Conservation (phyloP, 1,140 invertebrate genomes). For the Drosophila varians region DNA sequence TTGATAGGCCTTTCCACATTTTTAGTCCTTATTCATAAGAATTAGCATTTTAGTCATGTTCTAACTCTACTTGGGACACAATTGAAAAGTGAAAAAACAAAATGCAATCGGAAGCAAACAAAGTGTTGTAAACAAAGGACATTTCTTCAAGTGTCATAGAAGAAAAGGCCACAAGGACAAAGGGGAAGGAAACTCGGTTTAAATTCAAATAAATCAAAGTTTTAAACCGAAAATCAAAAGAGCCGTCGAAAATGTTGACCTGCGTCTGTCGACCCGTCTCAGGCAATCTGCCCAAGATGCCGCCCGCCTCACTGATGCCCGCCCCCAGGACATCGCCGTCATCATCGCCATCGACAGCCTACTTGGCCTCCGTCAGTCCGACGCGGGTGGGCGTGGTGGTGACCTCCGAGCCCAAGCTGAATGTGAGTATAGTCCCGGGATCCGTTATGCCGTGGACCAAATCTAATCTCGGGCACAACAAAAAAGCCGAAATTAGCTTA, state of each 20-base stretch:
- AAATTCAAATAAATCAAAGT: constrained; percentile 48
- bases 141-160: constrained; percentile 11
- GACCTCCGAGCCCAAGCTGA: constrained; percentile 78
- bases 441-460: constrained; percentile 27
- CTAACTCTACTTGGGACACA: too few species aligned
- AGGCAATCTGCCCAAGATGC: constrained; percentile 82
- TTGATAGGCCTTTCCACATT: too few species aligned
- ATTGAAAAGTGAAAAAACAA: too few species aligned
- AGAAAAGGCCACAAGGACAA: constrained; percentile 7
- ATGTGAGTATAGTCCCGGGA: constrained; percentile 65
- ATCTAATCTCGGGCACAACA: constrained; percentile 44
- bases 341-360: constrained; percentile 26
- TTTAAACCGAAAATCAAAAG: constrained; percentile 33
- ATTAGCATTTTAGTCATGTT: too few species aligned
- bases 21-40: not conserved
- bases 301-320: constrained; percentile 70
- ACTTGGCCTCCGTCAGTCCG: constrained; percentile 40
- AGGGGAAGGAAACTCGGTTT: not conserved
- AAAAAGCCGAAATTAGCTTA: constrained; percentile 77
- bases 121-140: not conserved
- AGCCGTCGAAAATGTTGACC: constrained; percentile 73
- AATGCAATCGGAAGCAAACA: not conserved
- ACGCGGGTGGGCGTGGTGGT: constrained; percentile 56
- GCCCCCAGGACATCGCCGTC: constrained; percentile 42
- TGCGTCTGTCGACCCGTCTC: constrained; percentile 83